phyloP scores from a whole-genome alignment of 2,797 vertebrate genomes.

The Sebastes vulpes region DNA sequence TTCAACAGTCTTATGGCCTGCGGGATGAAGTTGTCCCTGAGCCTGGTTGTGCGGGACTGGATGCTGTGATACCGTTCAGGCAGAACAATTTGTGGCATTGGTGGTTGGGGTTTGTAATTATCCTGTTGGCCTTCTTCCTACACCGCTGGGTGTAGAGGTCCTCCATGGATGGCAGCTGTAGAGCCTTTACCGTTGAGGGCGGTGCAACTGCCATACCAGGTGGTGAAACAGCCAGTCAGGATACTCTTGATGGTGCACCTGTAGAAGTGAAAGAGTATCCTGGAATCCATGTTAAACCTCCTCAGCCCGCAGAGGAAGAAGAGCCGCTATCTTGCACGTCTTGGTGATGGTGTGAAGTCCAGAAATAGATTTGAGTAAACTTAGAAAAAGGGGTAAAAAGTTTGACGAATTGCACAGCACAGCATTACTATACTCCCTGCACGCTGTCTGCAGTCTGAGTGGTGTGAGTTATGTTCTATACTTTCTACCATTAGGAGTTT shows the following conservation, averaged over 20 bases:
- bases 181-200: no score
- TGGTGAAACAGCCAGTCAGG: not conserved
- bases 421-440: constrained; percentile 23
- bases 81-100: not conserved
- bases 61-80: not conserved
- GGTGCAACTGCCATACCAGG: no score
- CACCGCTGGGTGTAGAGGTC: no score
- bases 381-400: constrained; percentile 1
- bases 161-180: no score
- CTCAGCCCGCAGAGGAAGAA: not conserved
- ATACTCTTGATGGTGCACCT: not conserved
- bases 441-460: constrained; percentile 29
- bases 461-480: constrained; percentile 53
- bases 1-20: not conserved
- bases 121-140: no score
- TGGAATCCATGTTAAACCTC: not conserved
- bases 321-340: not conserved
- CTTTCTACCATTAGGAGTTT: constrained; percentile 49
- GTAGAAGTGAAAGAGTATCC: not conserved
- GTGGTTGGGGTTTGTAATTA: not conserved
- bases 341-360: not conserved
- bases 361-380: not conserved
- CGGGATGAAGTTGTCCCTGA: not conserved
- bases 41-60: rapidly evolving
- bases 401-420: constrained; percentile 19